Evolutionary conservation across 2,113 vertebrate species (phyloP).

Genomic region (Toxostoma redivivum): DNA sequence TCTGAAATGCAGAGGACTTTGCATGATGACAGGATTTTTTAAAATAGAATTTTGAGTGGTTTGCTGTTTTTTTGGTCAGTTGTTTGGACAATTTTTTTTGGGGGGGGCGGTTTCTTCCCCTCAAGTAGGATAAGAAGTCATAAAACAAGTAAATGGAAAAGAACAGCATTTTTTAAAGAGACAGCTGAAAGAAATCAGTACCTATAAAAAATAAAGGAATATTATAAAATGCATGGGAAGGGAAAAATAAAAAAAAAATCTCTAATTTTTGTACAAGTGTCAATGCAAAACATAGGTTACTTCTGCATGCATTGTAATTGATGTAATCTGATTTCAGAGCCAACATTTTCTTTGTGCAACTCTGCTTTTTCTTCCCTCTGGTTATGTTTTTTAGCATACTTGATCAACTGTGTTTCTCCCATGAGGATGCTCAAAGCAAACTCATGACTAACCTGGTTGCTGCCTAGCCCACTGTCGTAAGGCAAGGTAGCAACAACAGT

Average conservation of each 20-base stretch:
- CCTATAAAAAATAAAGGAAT: neutral
- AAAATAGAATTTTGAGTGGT: neutral
- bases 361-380: neutral
- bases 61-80: neutral
- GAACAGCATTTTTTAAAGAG: neutral
- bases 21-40: accelerated
- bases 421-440: neutral
- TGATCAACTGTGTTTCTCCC: neutral
- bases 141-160: neutral
- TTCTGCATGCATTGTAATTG: neutral
- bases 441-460: accelerated
- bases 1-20: neutral
- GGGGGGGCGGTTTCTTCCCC: accelerated
- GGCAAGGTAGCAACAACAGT: neutral
- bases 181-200: neutral
- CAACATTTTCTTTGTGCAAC: neutral
- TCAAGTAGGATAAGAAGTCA: neutral
- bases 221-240: neutral
- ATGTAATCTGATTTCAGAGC: neutral
- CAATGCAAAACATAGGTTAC: neutral
- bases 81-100: too few relatives aligned
- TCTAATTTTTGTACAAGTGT: neutral
- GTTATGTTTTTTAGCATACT: neutral
- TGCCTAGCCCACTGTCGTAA: accelerated
- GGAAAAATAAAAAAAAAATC: neutral